phyloP scores from a whole-genome alignment of 2,888 invertebrate genomes.

The Machimus atricapillus region DNA sequence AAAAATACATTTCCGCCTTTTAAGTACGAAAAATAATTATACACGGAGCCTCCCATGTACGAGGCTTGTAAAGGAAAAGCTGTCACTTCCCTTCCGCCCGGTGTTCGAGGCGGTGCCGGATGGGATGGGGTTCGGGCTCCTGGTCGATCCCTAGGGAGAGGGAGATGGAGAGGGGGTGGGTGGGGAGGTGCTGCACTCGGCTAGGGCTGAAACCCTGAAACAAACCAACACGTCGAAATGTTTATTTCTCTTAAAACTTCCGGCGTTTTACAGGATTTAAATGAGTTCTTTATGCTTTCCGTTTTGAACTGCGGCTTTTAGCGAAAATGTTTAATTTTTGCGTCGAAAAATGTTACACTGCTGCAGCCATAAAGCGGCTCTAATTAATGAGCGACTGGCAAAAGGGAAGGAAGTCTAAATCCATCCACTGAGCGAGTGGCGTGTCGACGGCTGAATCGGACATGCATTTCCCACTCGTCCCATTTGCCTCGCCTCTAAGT shows the following conservation, averaged over 20 bases:
- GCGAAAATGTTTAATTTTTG: conserved; percentile 34
- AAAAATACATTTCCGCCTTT: conserved; percentile 38
- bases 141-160: neutral
- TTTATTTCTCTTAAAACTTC: conserved; percentile 34
- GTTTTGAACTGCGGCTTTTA: conserved; percentile 24
- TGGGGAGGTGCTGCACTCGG: neutral
- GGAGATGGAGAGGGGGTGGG: no score
- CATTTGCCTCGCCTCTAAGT: neutral
- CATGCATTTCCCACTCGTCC: neutral
- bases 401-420: conserved; percentile 25
- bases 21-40: conserved; percentile 37
- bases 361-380: conserved; percentile 12
- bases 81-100: conserved; percentile 7
- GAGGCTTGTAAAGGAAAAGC: conserved; percentile 29
- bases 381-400: conserved; percentile 13
- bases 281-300: conserved; percentile 36
- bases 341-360: conserved; percentile 5
- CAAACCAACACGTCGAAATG: conserved; percentile 22
- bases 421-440: neutral
- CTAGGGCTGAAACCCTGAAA: neutral
- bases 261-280: conserved; percentile 35
- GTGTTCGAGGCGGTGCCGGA: neutral
- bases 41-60: conserved; percentile 29
- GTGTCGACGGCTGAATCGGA: neutral
- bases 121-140: neutral